Evolutionary conservation across 2,797 vertebrate species (phyloP).

Genomic region (Ceryle rudis): DNA sequence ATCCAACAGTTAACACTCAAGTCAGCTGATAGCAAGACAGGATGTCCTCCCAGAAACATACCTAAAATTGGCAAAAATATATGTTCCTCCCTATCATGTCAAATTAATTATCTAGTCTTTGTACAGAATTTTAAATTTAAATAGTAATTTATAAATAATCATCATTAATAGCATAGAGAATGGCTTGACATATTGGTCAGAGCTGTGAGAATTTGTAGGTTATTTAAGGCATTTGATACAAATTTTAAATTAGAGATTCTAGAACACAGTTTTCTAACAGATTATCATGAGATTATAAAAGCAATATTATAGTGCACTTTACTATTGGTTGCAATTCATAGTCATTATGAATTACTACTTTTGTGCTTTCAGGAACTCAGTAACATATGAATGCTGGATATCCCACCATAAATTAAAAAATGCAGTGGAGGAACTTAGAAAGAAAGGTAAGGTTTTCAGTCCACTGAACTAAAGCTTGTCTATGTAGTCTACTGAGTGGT

Average conservation of each 20-base stretch:
- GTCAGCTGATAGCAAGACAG: background rate
- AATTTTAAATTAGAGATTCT: background rate
- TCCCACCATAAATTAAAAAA: background rate
- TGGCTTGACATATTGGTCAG: background rate
- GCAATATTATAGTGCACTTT: background rate
- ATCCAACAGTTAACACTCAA: background rate
- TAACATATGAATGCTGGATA: background rate
- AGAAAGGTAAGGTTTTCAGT: background rate
- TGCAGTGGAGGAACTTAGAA: background rate
- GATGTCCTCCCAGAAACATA: background rate
- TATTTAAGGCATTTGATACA: background rate
- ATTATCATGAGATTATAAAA: background rate
- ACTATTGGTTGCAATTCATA: slow-evolving; percentile 31
- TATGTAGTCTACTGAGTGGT: background rate
- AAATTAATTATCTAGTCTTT: background rate
- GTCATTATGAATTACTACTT: slow-evolving; percentile 19
- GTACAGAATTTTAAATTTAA: background rate
- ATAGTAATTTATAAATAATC: background rate
- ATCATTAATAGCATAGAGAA: background rate
- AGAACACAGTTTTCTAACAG: background rate
- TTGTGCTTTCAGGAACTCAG: background rate
- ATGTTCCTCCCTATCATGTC: background rate
- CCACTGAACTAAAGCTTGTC: background rate
- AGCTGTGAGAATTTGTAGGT: background rate
- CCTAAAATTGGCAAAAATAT: background rate